phyloP scores from a whole-genome alignment of 2,888 invertebrate species.

The Blera fallax region DNA sequence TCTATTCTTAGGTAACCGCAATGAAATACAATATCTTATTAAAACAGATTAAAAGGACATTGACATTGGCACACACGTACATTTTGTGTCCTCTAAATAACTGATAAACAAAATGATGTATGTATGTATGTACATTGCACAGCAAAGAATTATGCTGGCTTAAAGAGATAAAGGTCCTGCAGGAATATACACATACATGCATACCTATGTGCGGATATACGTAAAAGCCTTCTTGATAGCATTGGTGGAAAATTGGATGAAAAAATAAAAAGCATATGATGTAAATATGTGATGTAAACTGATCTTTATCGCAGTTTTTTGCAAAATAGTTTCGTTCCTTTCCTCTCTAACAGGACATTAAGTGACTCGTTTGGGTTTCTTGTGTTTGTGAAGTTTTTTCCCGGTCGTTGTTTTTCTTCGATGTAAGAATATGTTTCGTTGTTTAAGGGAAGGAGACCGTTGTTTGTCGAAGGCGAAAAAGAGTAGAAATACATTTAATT shows the following conservation, averaged over 20 bases:
- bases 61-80: slow-evolving; percentile 8
- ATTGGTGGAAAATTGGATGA: not conserved
- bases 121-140: not conserved
- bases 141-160: not conserved
- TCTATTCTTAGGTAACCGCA: not conserved
- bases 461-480: not conserved
- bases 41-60: slow-evolving; percentile 33
- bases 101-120: not conserved
- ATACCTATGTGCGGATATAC: not conserved
- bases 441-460: not conserved
- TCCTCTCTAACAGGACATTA: not conserved
- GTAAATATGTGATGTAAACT: slow-evolving; percentile 31
- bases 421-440: not conserved
- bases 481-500: slow-evolving; percentile 15
- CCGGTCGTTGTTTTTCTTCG: not conserved
- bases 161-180: not conserved
- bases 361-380: not conserved
- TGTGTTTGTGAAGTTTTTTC: not conserved
- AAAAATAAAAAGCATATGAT: slow-evolving; percentile 15
- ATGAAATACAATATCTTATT: not conserved
- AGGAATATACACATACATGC: not conserved
- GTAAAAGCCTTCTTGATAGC: not conserved
- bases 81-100: not conserved
- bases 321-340: not conserved
- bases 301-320: slow-evolving; percentile 39